Percentiles rank a stretch among this genome's conserved stretches.
phyloP scores from a whole-genome alignment of 2,113 vertebrate genomes.

The Microcebus murinus region DNA sequence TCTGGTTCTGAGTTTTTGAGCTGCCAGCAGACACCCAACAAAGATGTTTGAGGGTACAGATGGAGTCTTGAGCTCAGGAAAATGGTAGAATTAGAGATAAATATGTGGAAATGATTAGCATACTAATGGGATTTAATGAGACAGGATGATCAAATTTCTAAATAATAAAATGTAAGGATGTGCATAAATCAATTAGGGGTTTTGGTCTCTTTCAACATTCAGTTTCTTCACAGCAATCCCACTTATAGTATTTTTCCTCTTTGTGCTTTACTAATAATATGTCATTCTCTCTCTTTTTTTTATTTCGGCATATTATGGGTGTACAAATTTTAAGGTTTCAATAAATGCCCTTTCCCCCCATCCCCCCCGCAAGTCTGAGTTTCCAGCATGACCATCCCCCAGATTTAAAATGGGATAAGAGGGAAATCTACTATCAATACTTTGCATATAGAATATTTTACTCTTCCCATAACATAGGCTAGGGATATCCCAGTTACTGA shows the following conservation, averaged over 20 bases:
- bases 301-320: too few species aligned
- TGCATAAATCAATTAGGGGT: not conserved
- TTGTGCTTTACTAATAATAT: slow-evolving; percentile 21
- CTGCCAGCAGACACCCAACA: not conserved
- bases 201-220: not conserved
- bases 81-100: not conserved
- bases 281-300: not conserved
- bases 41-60: not conserved
- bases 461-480: slow-evolving; percentile 34
- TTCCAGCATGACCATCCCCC: too few species aligned
- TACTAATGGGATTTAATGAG: not conserved
- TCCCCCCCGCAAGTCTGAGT: too few species aligned
- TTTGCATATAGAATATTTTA: slow-evolving; percentile 25
- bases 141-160: not conserved
- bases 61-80: not conserved
- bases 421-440: slow-evolving; percentile 22
- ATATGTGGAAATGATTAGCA: not conserved
- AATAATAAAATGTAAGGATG: not conserved
- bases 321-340: too few species aligned
- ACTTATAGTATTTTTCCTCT: not conserved
- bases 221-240: not conserved
- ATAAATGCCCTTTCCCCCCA: too few species aligned
- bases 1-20: not conserved
- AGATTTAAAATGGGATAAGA: not conserved
- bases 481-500: slow-evolving; percentile 29